These are phyloP conservation scores for Rhadina sibilatrix DNA, from an alignment of 2,113 vertebrate genomes.

Conservation along the genomic window DNA sequence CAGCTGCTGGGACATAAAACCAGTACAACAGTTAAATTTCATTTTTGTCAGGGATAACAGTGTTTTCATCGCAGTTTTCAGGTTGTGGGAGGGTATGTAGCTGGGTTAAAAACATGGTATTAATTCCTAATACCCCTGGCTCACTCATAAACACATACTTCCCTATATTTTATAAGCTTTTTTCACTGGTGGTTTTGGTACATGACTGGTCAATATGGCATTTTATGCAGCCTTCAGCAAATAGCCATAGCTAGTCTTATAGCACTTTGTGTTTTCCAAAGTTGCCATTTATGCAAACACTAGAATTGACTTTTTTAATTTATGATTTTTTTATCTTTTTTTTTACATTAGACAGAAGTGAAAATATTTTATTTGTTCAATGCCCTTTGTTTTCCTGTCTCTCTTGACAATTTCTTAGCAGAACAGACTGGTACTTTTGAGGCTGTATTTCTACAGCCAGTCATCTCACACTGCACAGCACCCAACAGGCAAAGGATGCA, in stretches of 20 bases:
- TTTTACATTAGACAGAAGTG: neutral
- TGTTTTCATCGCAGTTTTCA: neutral
- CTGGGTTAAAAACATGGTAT: neutral
- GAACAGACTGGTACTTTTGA: neutral
- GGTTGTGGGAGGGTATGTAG: neutral
- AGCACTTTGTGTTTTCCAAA: neutral
- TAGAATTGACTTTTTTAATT: neutral
- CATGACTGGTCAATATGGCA: rapidly evolving
- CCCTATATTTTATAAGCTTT: rapidly evolving
- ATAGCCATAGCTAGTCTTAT: neutral
- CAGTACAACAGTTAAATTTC: neutral
- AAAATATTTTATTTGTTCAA: neutral
- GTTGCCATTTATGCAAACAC: neutral
- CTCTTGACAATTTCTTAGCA: neutral
- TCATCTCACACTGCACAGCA: neutral
- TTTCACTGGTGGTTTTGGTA: neutral
- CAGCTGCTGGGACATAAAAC: neutral
- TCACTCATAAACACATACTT: neutral
- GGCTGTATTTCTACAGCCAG: neutral
- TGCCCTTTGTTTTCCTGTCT: neutral
- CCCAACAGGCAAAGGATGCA: rapidly evolving
- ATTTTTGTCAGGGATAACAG: neutral
- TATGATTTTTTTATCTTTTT: neutral
- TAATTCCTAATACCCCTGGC: neutral
- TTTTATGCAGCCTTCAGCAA: neutral